Conservation (phyloP, 2,888 invertebrate genomes). For the Lamellibrachia satsuma region DNA sequence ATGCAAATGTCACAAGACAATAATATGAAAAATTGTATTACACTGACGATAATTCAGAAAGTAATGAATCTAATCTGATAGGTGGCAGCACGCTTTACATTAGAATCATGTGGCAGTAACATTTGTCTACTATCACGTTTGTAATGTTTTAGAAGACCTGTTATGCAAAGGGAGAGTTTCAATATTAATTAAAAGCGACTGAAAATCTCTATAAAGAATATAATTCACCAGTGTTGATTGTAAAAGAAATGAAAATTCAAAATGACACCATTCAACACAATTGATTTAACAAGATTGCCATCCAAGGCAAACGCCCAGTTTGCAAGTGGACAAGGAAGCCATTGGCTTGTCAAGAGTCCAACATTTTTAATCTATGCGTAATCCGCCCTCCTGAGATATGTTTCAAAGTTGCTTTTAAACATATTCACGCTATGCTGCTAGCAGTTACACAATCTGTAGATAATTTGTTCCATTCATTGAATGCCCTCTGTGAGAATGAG, state of each 20-base stretch:
- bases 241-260: not conserved
- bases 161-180: not conserved
- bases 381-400: too few relatives aligned
- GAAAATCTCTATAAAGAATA: not conserved
- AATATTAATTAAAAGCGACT: not conserved
- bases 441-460: too few relatives aligned
- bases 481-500: too few relatives aligned
- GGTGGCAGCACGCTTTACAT: not conserved
- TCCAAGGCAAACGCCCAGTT: too few relatives aligned
- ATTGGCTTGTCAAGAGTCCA: too few relatives aligned
- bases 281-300: not conserved
- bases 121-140: not conserved
- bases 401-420: too few relatives aligned
- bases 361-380: too few relatives aligned
- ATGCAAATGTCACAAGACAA: not conserved
- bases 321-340: too few relatives aligned
- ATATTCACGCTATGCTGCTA: too few relatives aligned
- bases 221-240: not conserved
- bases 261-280: not conserved
- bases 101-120: not conserved
- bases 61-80: not conserved
- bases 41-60: not conserved
- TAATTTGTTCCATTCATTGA: too few relatives aligned
- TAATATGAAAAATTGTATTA: not conserved
- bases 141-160: not conserved